Evolutionary conservation across 2,888 invertebrate species (phyloP), one percentile per base, ranked within the genome.

Genomic region (Papilio protenor): DNA sequence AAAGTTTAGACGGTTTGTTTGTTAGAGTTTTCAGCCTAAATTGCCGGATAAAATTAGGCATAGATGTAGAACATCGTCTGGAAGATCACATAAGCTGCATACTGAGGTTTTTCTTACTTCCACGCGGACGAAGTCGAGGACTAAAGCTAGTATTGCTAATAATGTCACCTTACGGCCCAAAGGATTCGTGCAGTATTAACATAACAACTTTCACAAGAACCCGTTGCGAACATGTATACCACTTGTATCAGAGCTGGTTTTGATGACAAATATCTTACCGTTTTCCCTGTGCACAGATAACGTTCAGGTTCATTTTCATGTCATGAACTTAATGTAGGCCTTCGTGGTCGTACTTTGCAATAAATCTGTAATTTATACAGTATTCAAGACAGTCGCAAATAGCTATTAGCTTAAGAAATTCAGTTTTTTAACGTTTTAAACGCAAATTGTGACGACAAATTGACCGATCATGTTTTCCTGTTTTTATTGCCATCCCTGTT

Each of bases 181-280:
- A 75, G 74, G 74, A 75, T 75, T 75, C 74, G 74, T 49, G 64
- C 33, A 21, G 3, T 61, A 75, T 75, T 75, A 75, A 64, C 66
- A 66, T 66, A 75, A 75, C 74, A 64, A 75, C 74, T 75, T 75
- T 75, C 74, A 66, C 74, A 18, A 64, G 64, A 75, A 75, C 74
- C n/a, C 18, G 74, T 75, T 66, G 52, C 40, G 52, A 10, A 23
- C 70, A 1, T 70, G 23, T 21, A 70, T 21, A 33, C 55, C 3
- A 11, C 55, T 23, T 23, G 47, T 55, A 21, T 16, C 23, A 11
- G 18, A 72, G 49, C 66, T 14, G 66, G 66, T 66, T 66, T 66
- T 66, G 66, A 40, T 66, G 66, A 40, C 66, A n/a, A 16, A 18
- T 64, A 18, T 64, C 64, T 64, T 64, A 40, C 40, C 33, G 18